Evolutionary conservation across 2,888 invertebrate genomes (phyloP), one percentile per base, ranked within the genome.

Genomic region (Rhodophaea formosa): DNA sequence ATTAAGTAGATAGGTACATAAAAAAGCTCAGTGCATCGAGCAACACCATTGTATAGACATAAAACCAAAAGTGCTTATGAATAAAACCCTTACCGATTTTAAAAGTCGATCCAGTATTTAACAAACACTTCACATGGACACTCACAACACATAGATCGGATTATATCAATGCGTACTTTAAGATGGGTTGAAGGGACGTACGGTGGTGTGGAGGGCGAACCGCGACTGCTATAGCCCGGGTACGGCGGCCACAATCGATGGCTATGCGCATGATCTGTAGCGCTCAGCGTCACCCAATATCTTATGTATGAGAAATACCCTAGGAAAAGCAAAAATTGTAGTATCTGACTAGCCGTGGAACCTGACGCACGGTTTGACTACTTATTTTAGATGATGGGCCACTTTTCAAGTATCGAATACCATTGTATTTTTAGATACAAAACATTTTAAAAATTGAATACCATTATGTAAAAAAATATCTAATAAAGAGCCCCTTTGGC

Each of bases 301-400:
- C 88, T 90, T 89, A 88, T 90, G 88, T 89, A 89, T 89, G 88
- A 86, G 82, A 84, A 79, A 77, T 77, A 75, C 74, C 68, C 64
- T 74, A 72, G 80, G 79, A 82, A 85, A 75, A 82, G 81, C 81
- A 82, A n/a, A 82, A 83, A 74, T 64, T 70, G 69, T 64, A 64
- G 68, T 67, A 61, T 62, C 63, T 65, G 69, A 63, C 60, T 65
- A 66, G 69, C 68, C 65, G 71, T 68, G 51, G 63, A 59, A 54
- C 62, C 45, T 45, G 58, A 49, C 43, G 49, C 49, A 54, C 53
- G 17, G n/a, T 23, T n/a, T 23, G n/a, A n/a, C 7, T n/a, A 7
- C n/a, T 39, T 23, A n/a, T n/a, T n/a, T n/a, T n/a, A n/a, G n/a
- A n/a, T n/a, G n/a, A n/a, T n/a, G n/a, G n/a, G n/a, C n/a, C n/a